Conservation (phyloP, 2,113 vertebrate genomes). For the Tringa solitaria region DNA sequence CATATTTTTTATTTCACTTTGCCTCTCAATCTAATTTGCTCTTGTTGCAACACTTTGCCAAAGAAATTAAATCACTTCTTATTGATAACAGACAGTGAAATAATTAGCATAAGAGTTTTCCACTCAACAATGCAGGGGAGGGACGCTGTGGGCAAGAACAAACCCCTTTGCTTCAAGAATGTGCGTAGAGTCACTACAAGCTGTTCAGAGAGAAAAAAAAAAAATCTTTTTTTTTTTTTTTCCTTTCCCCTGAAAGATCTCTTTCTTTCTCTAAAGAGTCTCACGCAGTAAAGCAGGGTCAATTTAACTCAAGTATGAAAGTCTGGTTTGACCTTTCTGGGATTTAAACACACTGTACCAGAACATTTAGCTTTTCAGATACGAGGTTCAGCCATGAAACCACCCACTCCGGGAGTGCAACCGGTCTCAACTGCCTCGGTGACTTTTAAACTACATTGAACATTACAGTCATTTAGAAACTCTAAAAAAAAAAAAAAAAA, state of each 20-base stretch:
- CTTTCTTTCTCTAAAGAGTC: conserved; percentile 31
- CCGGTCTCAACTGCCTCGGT: conserved; percentile 22
- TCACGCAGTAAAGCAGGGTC: conserved; percentile 35
- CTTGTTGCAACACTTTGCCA: conserved; percentile 44
- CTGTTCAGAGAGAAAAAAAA: background rate
- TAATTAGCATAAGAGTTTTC: conserved; percentile 39
- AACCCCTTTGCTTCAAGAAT: conserved; percentile 40
- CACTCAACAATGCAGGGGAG: conserved; percentile 23
- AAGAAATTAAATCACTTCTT: conserved; percentile 58
- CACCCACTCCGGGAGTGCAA: conserved; percentile 33
- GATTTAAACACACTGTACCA: conserved; percentile 31
- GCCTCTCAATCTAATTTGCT: conserved; percentile 48
- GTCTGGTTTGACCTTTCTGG: conserved; percentile 60
- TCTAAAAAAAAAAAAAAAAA: background rate
- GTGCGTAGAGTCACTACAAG: background rate
- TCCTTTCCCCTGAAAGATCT: conserved; percentile 23
- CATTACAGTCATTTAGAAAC: conserved; percentile 43
- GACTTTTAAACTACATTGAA: conserved; percentile 26
- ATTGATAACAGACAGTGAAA: conserved; percentile 53
- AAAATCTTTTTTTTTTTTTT: too few relatives aligned
- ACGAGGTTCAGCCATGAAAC: conserved; percentile 31
- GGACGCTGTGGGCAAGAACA: conserved; percentile 29
- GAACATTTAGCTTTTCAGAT: conserved; percentile 45
- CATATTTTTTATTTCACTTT: conserved; percentile 52
- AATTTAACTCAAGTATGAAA: conserved; percentile 32